Base-by-base conservation (phyloP, 1,140 invertebrate species). In the Leptinotarsa texana region DNA sequence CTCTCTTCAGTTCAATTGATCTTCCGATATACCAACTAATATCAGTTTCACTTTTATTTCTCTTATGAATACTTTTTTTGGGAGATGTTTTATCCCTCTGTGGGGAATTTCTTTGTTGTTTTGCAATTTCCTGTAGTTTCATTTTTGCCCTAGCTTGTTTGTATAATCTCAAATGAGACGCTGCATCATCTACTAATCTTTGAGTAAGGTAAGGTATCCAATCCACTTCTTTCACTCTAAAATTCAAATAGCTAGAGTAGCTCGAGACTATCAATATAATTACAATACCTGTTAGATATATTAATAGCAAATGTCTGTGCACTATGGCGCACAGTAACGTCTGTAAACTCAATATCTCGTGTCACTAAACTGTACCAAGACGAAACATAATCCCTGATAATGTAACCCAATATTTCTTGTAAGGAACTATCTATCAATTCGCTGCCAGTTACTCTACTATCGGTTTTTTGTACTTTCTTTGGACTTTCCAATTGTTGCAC, bases 141-240 rank as follows among this genome's bases (percentile, higher is more conserved):
- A 90, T 86, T 83, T 89, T 86, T 77, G 86, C 89, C 83, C 92
- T 86, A 75, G 93, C 90, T 85, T 91, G 94, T 86, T 89, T 92
- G 83, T 94, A 97, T 17, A 97, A 85, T 79, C 94, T 89, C 77
- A 97, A 89, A 86, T 98, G 96, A 21, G 93, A 93, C 5, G 95
- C 95, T 75, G 95, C 91, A 88, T 97, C 95, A 86, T 98, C 95
- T 5, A 97, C 94, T 72, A 97, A 88, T 73, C 91, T 89, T 48
- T 94, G 94, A 27, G 95, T 96, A 69, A 97, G 88, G 78, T 95
- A 92, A 17, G 93, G 91, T 80, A 96, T 93, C 94, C 95, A 96
- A 86, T 97, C 94, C 4, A 96, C 91, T 82, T 93, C 90, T 88
- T 96, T 95, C 48, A 96, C 89, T 83, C 95, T 95, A 79, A 74